A percentile compares a stretch with the other conserved stretches of the same genome.
Evolutionary conservation across 2,113 vertebrate species (phyloP).

Genomic region (Accipiter cooperii): DNA sequence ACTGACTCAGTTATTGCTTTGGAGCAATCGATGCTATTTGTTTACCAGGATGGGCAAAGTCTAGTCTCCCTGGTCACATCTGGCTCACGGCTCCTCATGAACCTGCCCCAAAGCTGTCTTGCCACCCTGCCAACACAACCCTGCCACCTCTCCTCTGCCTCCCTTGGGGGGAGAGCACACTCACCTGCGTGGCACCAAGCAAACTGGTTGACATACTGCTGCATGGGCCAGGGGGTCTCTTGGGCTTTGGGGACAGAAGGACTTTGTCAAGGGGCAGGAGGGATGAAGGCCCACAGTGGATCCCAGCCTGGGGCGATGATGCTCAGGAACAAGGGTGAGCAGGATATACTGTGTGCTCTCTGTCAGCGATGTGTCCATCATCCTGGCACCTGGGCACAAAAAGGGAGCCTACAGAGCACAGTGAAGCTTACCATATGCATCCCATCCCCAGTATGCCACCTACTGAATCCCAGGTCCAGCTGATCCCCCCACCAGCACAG

Average conservation of each 20-base stretch:
- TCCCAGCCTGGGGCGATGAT: neutral
- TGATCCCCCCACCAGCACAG: neutral
- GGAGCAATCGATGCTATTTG: neutral
- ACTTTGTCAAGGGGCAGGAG: neutral
- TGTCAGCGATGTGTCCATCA: rapidly evolving
- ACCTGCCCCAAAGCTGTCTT: neutral
- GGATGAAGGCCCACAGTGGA: rapidly evolving
- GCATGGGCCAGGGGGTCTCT: neutral
- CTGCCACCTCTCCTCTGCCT: neutral
- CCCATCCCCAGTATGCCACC: neutral
- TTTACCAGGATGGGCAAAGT: constrained; percentile 40
- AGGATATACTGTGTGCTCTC: neutral
- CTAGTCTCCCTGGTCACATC: neutral
- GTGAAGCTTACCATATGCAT: neutral
- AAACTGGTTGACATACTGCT: rapidly evolving
- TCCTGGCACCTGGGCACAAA: neutral
- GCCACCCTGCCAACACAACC: neutral
- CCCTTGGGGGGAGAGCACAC: neutral
- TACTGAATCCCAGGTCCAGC: neutral
- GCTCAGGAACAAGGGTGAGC: neutral
- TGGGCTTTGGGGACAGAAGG: neutral
- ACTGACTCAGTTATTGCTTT: neutral
- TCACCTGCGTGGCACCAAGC: neutral
- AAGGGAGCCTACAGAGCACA: neutral
- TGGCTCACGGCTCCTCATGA: neutral